These are phyloP conservation scores for Orchestes rusci DNA, from an alignment of 2,888 invertebrate species.

Conservation along the genomic window DNA sequence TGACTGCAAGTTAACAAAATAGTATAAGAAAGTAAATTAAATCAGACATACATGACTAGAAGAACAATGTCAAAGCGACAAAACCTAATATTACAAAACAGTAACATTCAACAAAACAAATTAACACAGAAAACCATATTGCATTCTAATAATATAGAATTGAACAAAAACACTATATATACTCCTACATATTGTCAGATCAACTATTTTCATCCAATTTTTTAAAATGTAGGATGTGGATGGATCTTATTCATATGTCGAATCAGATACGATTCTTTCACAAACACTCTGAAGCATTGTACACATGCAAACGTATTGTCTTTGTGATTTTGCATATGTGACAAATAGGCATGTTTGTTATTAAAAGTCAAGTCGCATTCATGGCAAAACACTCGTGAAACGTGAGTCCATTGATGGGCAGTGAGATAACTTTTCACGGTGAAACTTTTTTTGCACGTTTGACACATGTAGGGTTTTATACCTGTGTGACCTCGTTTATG, in stretches of 20 bases:
- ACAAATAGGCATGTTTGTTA: constrained; percentile 66
- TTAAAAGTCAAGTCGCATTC: constrained; percentile 67
- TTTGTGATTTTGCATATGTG: constrained; percentile 69
- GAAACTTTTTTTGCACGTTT: constrained; percentile 72
- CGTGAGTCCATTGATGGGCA: constrained; percentile 75
- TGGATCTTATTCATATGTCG: constrained; percentile 72
- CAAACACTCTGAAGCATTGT: constrained; percentile 67
- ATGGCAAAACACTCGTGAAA: constrained; percentile 61
- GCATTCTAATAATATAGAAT: too few relatives aligned
- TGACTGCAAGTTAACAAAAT: too few relatives aligned
- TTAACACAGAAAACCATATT: too few relatives aligned
- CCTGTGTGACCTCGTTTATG: constrained; percentile 77
- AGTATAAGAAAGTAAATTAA: too few relatives aligned
- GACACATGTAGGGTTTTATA: constrained; percentile 70
- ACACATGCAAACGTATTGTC: constrained; percentile 66
- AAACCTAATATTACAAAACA: too few relatives aligned
- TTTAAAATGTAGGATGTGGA: too few relatives aligned
- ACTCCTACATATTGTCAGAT: too few relatives aligned
- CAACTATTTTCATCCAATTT: too few relatives aligned
- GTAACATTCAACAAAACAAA: too few relatives aligned
- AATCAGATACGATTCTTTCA: constrained; percentile 70
- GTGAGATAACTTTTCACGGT: constrained; percentile 76
- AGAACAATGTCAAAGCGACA: too few relatives aligned
- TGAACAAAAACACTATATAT: too few relatives aligned
- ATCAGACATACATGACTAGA: too few relatives aligned